Evolutionary conservation across 1,140 invertebrate species (phyloP).

Genomic region (Bradynema listronoti): DNA sequence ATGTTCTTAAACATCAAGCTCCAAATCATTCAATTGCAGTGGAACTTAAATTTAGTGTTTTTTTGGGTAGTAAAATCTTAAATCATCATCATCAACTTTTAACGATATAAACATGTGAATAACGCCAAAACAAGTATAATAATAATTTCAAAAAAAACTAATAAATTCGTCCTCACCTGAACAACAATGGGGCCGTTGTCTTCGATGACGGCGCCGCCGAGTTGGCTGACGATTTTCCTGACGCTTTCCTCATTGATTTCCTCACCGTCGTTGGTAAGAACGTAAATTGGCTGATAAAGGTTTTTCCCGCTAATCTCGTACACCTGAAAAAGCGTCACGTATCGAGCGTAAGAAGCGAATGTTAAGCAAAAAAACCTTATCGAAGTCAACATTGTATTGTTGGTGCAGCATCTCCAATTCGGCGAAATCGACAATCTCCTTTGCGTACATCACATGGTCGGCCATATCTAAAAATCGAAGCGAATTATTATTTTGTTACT

Average conservation of each 20-base stretch:
- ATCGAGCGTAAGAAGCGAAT: not conserved
- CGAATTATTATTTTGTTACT: too few relatives aligned
- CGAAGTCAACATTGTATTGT: conserved; percentile 21
- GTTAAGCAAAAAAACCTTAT: conserved; percentile 13
- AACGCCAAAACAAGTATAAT: too few relatives aligned
- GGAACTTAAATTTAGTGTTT: too few relatives aligned
- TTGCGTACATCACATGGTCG: conserved; percentile 20
- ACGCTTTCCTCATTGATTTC: conserved; percentile 29
- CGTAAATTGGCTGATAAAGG: conserved; percentile 23
- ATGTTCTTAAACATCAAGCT: too few relatives aligned
- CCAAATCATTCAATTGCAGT: too few relatives aligned
- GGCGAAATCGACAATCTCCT: conserved; percentile 17
- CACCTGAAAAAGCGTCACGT: conserved; percentile 8
- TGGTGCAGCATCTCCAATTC: conserved; percentile 22
- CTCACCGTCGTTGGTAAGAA: conserved; percentile 23
- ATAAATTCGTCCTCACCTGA: too few relatives aligned
- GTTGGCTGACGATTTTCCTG: not conserved
- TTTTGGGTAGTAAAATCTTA: too few relatives aligned
- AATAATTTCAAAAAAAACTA: too few relatives aligned
- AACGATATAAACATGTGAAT: too few relatives aligned
- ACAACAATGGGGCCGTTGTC: not conserved
- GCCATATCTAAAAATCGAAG: conserved; percentile 1
- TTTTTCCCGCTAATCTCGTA: conserved; percentile 17
- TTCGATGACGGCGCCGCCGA: not conserved
- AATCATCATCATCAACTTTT: too few relatives aligned